Base-by-base conservation (phyloP, 1,140 invertebrate genomes). In the Drosophila parabipectinata region DNA sequence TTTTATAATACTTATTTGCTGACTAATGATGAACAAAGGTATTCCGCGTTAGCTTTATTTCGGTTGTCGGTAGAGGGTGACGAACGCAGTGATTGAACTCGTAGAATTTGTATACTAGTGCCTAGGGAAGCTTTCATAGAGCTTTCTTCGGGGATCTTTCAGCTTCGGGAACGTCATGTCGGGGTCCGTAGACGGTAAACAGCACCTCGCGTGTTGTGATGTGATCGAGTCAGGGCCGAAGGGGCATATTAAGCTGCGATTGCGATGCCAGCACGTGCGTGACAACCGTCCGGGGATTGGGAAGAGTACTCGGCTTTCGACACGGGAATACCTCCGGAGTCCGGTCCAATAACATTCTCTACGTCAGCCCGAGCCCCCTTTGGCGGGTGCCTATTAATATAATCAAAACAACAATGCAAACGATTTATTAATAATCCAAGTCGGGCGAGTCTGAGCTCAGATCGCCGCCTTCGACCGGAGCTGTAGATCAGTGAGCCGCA, bases 191-290 rank as follows among this genome's bases (percentile, higher is more conserved):
- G 41, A 18, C 30, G 37, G 56, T 54, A 55, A 79, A 34, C 48
- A 50, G 10, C 50, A 50, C 52, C 48, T 72, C 66, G 72, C 72
- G 59, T 68, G 66, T 73, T 76, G 15, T 72, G 37, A n/a, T 37
- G 50, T 10, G 41, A 44, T 14, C 8, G 6, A 30, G 24, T 50
- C 50, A 77, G 54, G 79, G 79, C 54, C 55, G 44, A 51, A 56
- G 44, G 41, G 57, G 32, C 34, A 37, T 12, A 18, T 26, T 44
- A 9, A 34, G 59, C 7, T 28, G 28, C 21, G 58, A 34, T 66
- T 21, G 26, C 18, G 26, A 10, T 58, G 45, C 26, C 72, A 76
- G 64, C 69, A 83, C 79, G 75, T 83, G 79, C 53, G 30, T 68
- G 32, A 24, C 41, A 56, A 69, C 66, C 41, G 45, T 4, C 10